Percentiles rank a stretch among this genome's conserved stretches.
Conservation (phyloP, 2,888 invertebrate species). For the Thecocarcelia acutangulata region DNA sequence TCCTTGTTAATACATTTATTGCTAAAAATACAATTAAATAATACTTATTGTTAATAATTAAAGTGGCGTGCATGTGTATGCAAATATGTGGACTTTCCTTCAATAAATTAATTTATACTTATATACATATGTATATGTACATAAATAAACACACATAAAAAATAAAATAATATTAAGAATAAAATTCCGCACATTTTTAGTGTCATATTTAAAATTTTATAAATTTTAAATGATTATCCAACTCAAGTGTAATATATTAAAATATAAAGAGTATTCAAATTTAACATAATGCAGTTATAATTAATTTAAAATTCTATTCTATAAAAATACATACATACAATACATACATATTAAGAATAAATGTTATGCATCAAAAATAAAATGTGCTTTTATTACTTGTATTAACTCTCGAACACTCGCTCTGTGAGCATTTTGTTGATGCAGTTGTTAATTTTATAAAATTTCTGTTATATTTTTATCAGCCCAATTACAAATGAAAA, state of each 20-base stretch:
- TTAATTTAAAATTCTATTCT: neutral
- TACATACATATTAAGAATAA: conserved; percentile 28
- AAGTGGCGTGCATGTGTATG: conserved; percentile 25
- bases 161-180: neutral
- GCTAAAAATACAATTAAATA: conserved; percentile 31
- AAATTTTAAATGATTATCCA: conserved; percentile 63
- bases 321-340: neutral
- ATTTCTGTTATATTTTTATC: no score
- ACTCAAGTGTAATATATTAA: conserved; percentile 49
- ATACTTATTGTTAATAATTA: conserved; percentile 28
- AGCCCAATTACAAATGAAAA: no score
- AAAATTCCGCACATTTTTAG: conserved; percentile 58
- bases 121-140: neutral
- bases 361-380: conserved; percentile 16
- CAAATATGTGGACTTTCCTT: conserved; percentile 11
- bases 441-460: no score
- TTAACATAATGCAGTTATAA: conserved; percentile 19
- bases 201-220: conserved; percentile 68
- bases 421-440: no score
- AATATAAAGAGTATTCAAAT: conserved; percentile 25
- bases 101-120: conserved; percentile 40
- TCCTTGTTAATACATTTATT: no score
- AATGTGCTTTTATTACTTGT: no score
- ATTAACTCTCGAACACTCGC: no score
- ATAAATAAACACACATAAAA: conserved; percentile 23